Conservation (phyloP, 2,797 vertebrate species). For the Uromys caudimaculatus region DNA sequence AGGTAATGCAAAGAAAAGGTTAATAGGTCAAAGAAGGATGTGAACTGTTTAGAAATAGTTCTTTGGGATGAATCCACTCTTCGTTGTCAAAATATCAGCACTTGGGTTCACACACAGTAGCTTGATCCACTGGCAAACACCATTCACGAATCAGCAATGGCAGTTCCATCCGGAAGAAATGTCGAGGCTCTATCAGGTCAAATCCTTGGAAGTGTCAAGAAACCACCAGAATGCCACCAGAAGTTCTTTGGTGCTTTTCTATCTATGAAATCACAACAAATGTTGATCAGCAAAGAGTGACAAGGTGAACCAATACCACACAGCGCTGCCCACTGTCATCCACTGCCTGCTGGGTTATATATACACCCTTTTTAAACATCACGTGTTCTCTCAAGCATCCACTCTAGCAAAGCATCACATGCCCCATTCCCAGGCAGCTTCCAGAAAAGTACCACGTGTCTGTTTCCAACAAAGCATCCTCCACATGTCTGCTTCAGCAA, state of each 20-base stretch:
- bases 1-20: not conserved
- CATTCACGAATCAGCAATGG: not conserved
- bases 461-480: not conserved
- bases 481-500: not conserved
- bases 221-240: not conserved
- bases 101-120: not conserved
- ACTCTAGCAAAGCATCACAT: not conserved
- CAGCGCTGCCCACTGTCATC: too few species aligned
- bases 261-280: not conserved
- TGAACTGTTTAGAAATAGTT: not conserved
- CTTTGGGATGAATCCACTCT: not conserved
- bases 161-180: not conserved
- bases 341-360: not conserved
- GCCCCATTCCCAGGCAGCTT: not conserved
- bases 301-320: not conserved
- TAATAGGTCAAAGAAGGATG: not conserved
- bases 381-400: not conserved
- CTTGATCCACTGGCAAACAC: not conserved
- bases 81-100: not conserved
- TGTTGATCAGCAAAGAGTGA: not conserved
- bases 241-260: not conserved
- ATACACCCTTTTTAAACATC: not conserved
- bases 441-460: not conserved
- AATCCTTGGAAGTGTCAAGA: not conserved
- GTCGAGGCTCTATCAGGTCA: not conserved